Evolutionary conservation across 2,113 vertebrate species (phyloP), one percentile per base, ranked within the genome.

Genomic region (Nettapus auritus): DNA sequence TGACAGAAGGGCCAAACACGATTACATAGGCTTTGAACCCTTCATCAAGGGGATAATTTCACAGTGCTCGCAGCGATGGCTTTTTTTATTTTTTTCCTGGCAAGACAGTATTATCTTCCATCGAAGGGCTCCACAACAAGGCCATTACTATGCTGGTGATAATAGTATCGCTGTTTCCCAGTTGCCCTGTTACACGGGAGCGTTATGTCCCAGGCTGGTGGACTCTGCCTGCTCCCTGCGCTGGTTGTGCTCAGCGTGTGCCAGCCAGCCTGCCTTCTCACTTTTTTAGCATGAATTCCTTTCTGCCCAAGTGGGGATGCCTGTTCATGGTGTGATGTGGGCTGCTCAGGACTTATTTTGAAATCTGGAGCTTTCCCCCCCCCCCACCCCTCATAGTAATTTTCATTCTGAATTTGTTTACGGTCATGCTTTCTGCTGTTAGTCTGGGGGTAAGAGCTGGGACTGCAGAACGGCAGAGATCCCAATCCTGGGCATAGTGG

Each of bases 321-420:
- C 33, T 5, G 4, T 59, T 76, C 20, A 23, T 1, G 4, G 44
- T 66, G 69, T 71, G 62, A 79, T 3, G 2, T 52, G 66, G 28
- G 57, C 62, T 85, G 55, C 50, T 76, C 28, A n/a, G 87, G 31
- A 80, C 57, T n/a, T 68, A 8, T 29, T 94, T 76, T 87, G 81
- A 82, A 87, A 82, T 82, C 38, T 59, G 63, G 75, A 79, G 59
- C 62, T 71, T 86, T 77, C 53, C 2, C 33, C 19, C 14, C 22
- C 48, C 48, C 48, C 48, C 22, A 3, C 20, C 46, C 46, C 18
- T 73, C 2, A 1, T 34, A 70, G 38, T 73, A 57, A 70, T 89
- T 80, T 88, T 74, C 25, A 36, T 79, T 91, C 63, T 67, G 62
- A 94, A 33, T 75, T 93, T 76, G 28, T 76, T 36, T 88, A 38